Evolutionary conservation across 2,888 invertebrate genomes (phyloP).

Genomic region (Cryptops parisi): DNA sequence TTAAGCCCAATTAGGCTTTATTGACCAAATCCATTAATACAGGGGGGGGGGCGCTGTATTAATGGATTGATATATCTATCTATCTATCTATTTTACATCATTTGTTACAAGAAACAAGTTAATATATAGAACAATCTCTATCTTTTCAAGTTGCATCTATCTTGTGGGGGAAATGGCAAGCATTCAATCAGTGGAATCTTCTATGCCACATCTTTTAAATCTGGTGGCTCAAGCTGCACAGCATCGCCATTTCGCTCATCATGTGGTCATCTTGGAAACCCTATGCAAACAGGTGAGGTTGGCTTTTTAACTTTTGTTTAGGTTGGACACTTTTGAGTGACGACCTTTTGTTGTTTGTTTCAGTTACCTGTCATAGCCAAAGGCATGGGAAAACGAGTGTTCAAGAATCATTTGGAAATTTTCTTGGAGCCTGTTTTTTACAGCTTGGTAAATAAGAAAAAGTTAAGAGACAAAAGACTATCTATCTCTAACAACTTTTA

Average conservation of each 20-base stretch:
- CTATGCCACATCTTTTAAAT: constrained; percentile 28
- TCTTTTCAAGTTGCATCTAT: constrained; percentile 33
- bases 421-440: constrained; percentile 39
- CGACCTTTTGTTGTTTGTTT: constrained; percentile 10
- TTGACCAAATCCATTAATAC: no score
- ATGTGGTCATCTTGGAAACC: constrained; percentile 37
- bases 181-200: constrained; percentile 26
- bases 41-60: no score
- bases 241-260: constrained; percentile 36
- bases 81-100: no score
- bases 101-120: no score
- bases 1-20: no score
- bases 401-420: constrained; percentile 36
- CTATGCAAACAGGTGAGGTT: constrained; percentile 34
- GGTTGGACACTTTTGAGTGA: neutral
- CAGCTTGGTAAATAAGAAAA: constrained; percentile 32
- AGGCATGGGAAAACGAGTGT: constrained; percentile 36
- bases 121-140: no score
- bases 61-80: no score
- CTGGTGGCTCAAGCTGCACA: constrained; percentile 33
- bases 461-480: no score
- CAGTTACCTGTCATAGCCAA: constrained; percentile 35
- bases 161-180: constrained; percentile 35
- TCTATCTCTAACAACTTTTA: neutral
- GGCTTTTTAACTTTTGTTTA: neutral